A percentile compares a stretch with the other conserved stretches of the same genome.
These are phyloP conservation scores for Bucorvus abyssinicus DNA, from an alignment of 2,797 vertebrate species.

Conservation along the genomic window DNA sequence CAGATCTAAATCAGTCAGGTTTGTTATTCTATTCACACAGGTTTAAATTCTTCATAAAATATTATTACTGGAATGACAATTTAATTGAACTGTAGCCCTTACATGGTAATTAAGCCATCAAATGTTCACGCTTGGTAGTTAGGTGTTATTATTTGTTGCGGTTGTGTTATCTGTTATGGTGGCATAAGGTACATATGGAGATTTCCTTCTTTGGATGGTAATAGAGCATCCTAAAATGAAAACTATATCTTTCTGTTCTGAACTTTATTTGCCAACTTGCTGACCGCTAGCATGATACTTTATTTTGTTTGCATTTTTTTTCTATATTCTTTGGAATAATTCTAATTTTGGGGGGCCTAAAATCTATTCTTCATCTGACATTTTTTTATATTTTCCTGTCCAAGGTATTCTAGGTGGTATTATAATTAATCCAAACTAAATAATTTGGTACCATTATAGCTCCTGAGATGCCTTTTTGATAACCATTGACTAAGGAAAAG, in stretches of 20 bases:
- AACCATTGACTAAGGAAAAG: neutral
- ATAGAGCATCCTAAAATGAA: neutral
- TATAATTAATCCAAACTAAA: neutral
- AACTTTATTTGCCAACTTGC: neutral
- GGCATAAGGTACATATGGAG: neutral
- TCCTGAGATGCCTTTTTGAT: neutral
- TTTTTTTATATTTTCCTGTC: neutral
- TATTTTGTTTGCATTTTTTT: neutral
- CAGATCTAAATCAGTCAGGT: slow-evolving; percentile 52
- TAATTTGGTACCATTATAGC: neutral
- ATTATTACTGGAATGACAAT: slow-evolving; percentile 43
- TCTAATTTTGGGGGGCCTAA: neutral
- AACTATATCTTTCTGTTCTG: neutral
- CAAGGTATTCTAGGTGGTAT: neutral
- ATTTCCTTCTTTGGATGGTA: neutral
- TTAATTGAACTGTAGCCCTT: slow-evolving; percentile 36
- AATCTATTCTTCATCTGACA: neutral
- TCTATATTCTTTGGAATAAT: neutral
- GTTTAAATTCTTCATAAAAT: slow-evolving; percentile 48
- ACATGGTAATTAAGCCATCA: slow-evolving; percentile 9
- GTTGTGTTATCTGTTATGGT: neutral
- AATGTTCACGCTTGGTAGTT: neutral
- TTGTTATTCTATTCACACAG: slow-evolving; percentile 36
- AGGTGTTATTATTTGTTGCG: neutral
- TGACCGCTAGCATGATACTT: neutral